phyloP scores from a whole-genome alignment of 2,888 invertebrate genomes.

The Megamerina dolium region DNA sequence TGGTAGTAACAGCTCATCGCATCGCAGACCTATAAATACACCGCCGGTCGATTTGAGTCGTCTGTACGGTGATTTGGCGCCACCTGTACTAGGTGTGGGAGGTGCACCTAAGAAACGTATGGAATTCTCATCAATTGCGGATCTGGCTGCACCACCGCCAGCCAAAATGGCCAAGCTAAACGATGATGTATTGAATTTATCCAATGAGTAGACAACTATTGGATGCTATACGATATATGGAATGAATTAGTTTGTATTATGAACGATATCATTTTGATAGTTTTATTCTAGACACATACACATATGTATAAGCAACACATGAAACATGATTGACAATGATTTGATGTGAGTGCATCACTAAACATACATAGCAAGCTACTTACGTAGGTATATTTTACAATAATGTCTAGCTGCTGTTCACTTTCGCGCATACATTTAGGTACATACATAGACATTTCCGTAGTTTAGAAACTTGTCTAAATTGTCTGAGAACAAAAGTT shows the following conservation, averaged over 20 bases:
- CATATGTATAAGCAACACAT: too few species aligned
- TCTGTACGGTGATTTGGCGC: slow-evolving; percentile 40
- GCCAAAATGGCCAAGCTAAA: slow-evolving; percentile 56
- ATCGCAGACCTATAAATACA: slow-evolving; percentile 42
- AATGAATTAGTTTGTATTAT: too few species aligned
- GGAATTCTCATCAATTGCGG: slow-evolving; percentile 50
- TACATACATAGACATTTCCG: too few species aligned
- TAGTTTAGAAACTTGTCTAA: too few species aligned
- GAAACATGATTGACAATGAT: too few species aligned
- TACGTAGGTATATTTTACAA: too few species aligned
- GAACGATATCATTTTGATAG: background rate
- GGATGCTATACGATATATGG: background rate
- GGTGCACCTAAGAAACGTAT: slow-evolving; percentile 46
- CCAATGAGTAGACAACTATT: slow-evolving; percentile 37
- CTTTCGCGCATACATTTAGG: too few species aligned
- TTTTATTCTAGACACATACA: too few species aligned
- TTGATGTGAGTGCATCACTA: too few species aligned
- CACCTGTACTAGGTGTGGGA: slow-evolving; percentile 25
- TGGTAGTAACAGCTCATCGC: slow-evolving; percentile 37
- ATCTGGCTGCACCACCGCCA: slow-evolving; percentile 52
- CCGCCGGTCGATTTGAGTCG: slow-evolving; percentile 47
- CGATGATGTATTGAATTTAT: slow-evolving; percentile 46
- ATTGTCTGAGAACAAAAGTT: too few species aligned
- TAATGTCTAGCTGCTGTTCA: too few species aligned
- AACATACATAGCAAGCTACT: too few species aligned